phyloP scores from a whole-genome alignment of 2,113 vertebrate genomes.

The Corythornis madagascariensis region DNA sequence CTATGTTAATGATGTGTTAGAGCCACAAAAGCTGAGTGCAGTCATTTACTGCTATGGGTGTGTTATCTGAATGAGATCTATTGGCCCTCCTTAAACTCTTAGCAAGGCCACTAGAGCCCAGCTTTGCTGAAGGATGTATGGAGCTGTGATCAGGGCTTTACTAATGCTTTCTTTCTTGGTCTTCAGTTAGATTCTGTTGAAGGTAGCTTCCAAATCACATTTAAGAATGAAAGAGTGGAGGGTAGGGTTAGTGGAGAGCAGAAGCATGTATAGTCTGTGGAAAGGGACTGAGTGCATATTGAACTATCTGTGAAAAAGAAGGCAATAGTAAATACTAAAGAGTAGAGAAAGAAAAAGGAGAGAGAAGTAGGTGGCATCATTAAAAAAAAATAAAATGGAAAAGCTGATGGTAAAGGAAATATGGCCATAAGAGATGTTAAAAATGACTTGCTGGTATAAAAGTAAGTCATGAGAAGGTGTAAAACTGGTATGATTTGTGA shows the following conservation, averaged over 20 bases:
- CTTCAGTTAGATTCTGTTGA: not conserved
- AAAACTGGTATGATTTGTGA: not conserved
- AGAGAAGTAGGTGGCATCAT: not conserved
- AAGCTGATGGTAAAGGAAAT: not conserved
- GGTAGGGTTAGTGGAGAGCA: not conserved
- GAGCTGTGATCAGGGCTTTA: not conserved
- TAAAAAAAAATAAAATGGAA: not conserved
- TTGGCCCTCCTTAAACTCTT: not conserved
- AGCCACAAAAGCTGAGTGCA: not conserved
- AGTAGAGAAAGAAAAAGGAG: not conserved
- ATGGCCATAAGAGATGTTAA: not conserved
- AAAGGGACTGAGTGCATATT: not conserved
- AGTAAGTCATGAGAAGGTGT: not conserved
- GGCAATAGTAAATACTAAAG: not conserved
- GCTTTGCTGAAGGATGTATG: not conserved
- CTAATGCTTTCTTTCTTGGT: not conserved
- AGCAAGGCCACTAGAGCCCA: not conserved
- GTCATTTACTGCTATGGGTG: not conserved
- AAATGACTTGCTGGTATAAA: not conserved
- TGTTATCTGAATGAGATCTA: not conserved
- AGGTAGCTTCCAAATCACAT: not conserved
- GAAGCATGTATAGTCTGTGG: not conserved
- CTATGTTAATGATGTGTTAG: not conserved
- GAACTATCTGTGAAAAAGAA: not conserved
- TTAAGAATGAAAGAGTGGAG: not conserved